phyloP scores from a whole-genome alignment of 2,888 invertebrate genomes.

The Epinotia bilunana region DNA sequence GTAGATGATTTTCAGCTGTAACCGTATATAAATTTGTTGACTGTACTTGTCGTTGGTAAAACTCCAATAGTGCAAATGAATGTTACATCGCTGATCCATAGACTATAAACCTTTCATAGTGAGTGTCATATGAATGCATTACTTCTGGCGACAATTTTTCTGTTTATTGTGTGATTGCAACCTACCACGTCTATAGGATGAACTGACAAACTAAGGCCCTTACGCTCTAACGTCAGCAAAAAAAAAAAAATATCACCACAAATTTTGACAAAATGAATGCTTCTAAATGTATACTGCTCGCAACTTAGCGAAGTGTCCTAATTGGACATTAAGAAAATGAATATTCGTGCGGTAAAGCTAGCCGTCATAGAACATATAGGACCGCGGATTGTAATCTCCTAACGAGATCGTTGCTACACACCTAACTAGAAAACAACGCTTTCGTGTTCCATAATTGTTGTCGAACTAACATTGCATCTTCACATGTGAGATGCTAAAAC shows the following conservation, averaged over 20 bases:
- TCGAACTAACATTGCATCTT: not conserved
- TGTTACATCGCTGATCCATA: not conserved
- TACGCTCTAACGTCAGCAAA: not conserved
- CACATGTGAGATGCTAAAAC: conserved; percentile 5
- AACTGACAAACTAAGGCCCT: not conserved
- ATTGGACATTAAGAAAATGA: not conserved
- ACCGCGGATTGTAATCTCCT: not conserved
- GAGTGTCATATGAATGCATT: conserved; percentile 7
- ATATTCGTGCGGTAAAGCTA: not conserved
- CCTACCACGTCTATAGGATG: not conserved
- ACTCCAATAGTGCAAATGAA: conserved; percentile 3
- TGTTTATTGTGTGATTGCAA: not conserved
- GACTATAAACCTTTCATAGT: not conserved
- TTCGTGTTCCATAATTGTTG: not conserved
- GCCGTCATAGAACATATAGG: not conserved
- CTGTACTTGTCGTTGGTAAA: not conserved
- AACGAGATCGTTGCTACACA: not conserved
- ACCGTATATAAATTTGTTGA: not conserved
- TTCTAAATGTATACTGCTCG: too few species aligned
- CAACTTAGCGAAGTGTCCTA: too few species aligned
- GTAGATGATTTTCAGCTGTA: not conserved
- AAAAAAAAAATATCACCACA: too few species aligned
- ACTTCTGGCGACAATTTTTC: not conserved
- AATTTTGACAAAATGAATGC: too few species aligned
- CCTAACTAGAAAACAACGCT: not conserved